Evolutionary conservation across 2,888 invertebrate genomes (phyloP).

Genomic region (Plemyria rubiginata): DNA sequence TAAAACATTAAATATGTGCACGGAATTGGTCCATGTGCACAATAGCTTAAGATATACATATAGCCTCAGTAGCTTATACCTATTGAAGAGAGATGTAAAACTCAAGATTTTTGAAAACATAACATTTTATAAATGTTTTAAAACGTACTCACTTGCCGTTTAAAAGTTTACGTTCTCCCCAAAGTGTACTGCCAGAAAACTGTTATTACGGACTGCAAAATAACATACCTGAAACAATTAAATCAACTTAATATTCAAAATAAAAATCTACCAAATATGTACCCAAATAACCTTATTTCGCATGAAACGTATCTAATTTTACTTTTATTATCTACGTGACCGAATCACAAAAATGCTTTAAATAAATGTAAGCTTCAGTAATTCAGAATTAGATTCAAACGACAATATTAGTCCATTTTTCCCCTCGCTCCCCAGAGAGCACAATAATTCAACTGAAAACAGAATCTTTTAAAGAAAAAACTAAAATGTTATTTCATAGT

Average conservation of each 20-base stretch:
- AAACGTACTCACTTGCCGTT: neutral
- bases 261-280: neutral
- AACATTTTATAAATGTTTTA: too few relatives aligned
- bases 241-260: slow-evolving; percentile 11
- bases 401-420: slow-evolving; percentile 18
- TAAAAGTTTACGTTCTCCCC: neutral
- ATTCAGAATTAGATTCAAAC: slow-evolving; percentile 6
- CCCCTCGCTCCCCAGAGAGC: slow-evolving; percentile 9
- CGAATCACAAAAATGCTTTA: slow-evolving; percentile 13
- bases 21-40: too few relatives aligned
- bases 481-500: neutral
- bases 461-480: neutral
- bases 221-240: slow-evolving; percentile 39
- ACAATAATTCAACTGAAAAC: slow-evolving; percentile 7
- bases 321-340: slow-evolving; percentile 22
- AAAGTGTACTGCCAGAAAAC: neutral
- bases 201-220: neutral
- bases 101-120: too few relatives aligned
- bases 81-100: too few relatives aligned
- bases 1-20: too few relatives aligned
- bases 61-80: too few relatives aligned
- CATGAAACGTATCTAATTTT: neutral
- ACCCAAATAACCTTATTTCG: neutral
- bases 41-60: too few relatives aligned
- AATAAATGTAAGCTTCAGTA: slow-evolving; percentile 10